A percentile compares a stretch with the other conserved stretches of the same genome.
Conservation (phyloP, 1,140 invertebrate genomes). For the Heliothis virescens region DNA sequence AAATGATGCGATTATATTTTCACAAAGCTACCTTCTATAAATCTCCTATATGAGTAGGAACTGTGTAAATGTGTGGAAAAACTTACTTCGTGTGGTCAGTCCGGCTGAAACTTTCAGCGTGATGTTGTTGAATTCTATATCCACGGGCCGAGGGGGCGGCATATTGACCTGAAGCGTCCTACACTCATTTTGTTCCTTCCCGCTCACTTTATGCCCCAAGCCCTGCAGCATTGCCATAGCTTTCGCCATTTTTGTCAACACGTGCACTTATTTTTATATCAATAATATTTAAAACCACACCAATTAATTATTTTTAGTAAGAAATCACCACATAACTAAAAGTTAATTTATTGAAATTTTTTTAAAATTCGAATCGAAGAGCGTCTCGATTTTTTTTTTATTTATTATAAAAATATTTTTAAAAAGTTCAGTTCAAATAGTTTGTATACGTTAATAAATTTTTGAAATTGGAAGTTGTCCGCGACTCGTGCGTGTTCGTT, state of each 20-base stretch:
- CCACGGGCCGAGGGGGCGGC: conserved; percentile 67
- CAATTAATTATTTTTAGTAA: background rate
- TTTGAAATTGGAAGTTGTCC: conserved; percentile 10
- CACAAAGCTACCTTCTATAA: no score
- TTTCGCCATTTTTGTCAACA: conserved; percentile 66
- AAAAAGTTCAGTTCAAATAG: background rate
- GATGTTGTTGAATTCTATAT: conserved; percentile 76
- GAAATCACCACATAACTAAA: conserved; percentile 19
- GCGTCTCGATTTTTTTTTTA: conserved; percentile 3
- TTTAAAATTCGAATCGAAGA: conserved; percentile 10
- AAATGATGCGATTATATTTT: no score
- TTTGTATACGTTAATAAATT: background rate
- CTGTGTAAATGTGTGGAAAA: background rate
- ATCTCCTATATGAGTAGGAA: no score
- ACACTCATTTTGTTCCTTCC: conserved; percentile 66
- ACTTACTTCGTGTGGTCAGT: conserved; percentile 72
- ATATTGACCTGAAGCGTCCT: conserved; percentile 71
- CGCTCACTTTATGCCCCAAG: conserved; percentile 64
- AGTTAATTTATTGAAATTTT: background rate
- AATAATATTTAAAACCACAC: conserved; percentile 1
- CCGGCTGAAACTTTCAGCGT: conserved; percentile 67
- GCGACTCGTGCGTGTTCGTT: conserved; percentile 19
- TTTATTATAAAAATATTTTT: background rate
- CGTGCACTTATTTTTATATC: background rate
- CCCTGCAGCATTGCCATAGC: conserved; percentile 65